Conservation (phyloP, 2,888 invertebrate genomes). For the Argynnis bischoffii region DNA sequence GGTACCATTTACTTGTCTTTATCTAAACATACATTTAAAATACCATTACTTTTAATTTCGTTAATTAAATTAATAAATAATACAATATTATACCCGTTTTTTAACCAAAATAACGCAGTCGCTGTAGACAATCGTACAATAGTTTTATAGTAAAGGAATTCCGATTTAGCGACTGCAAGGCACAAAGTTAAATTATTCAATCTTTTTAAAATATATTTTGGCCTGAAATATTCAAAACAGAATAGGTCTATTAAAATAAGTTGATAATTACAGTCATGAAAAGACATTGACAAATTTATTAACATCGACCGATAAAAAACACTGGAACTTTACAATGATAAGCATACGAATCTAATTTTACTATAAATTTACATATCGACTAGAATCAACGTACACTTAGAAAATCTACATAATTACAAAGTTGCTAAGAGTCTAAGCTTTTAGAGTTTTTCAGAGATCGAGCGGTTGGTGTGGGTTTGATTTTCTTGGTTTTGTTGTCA, state of each 20-base stretch:
- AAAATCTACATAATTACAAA: constrained; percentile 82
- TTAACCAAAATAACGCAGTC: constrained; percentile 41
- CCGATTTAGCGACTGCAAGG: constrained; percentile 31
- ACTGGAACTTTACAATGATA: constrained; percentile 59
- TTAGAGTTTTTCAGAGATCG: constrained; percentile 76
- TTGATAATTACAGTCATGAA: constrained; percentile 33
- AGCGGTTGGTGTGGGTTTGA: constrained; percentile 58
- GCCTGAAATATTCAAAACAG: not conserved
- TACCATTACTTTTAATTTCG: constrained; percentile 45
- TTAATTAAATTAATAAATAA: constrained; percentile 42
- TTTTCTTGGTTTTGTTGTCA: constrained; percentile 67
- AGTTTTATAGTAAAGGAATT: constrained; percentile 16
- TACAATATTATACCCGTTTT: constrained; percentile 43
- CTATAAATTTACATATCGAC: constrained; percentile 61
- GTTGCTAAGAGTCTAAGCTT: constrained; percentile 75
- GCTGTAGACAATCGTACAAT: constrained; percentile 16
- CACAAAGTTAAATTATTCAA: constrained; percentile 32
- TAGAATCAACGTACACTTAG: constrained; percentile 76
- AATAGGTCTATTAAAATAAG: not conserved
- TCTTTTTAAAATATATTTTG: not conserved
- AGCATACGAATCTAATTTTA: constrained; percentile 75
- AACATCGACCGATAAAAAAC: constrained; percentile 64
- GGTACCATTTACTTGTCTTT: constrained; percentile 62
- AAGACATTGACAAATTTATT: constrained; percentile 45
- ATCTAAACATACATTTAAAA: constrained; percentile 68